phyloP scores from a whole-genome alignment of 2,888 invertebrate species.

The Dyspetes luteomarginatus region DNA sequence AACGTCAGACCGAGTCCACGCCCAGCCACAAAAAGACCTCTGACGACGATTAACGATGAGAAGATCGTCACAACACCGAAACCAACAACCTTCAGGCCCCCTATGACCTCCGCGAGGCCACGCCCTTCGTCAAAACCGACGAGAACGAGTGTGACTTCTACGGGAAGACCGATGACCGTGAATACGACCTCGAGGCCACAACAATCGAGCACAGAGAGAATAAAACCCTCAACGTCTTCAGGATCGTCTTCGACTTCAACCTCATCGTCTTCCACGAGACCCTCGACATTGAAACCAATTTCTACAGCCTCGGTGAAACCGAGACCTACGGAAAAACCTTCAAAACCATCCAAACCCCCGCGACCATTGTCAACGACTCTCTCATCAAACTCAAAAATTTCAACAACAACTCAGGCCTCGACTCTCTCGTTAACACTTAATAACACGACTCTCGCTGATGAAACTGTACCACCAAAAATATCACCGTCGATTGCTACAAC shows the following conservation, averaged over 20 bases:
- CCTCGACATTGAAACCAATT: constrained; percentile 74
- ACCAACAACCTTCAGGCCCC: constrained; percentile 55
- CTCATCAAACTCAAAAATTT: constrained; percentile 42
- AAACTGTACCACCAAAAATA: constrained; percentile 65
- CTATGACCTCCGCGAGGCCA: constrained; percentile 64
- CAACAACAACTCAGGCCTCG: constrained; percentile 65
- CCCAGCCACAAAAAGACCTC: constrained; percentile 64
- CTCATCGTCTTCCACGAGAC: constrained; percentile 78
- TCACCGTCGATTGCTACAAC: constrained; percentile 66
- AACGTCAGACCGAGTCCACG: constrained; percentile 38
- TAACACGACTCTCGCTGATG: constrained; percentile 68
- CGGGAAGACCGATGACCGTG: constrained; percentile 67
- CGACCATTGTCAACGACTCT: constrained; percentile 43
- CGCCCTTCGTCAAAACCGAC: constrained; percentile 65
- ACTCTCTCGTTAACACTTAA: constrained; percentile 52
- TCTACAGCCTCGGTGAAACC: constrained; percentile 54
- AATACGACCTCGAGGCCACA: constrained; percentile 46
- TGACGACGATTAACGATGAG: constrained; percentile 61
- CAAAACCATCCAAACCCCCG: constrained; percentile 44
- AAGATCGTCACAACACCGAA: constrained; percentile 53
- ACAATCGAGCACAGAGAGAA: constrained; percentile 48
- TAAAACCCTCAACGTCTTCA: constrained; percentile 42
- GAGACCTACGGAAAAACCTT: constrained; percentile 62
- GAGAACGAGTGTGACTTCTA: constrained; percentile 9
- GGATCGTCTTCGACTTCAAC: constrained; percentile 26